These are phyloP conservation scores for Tigriopus californicus DNA, from an alignment of 2,888 invertebrate genomes.

Conservation along the genomic window DNA sequence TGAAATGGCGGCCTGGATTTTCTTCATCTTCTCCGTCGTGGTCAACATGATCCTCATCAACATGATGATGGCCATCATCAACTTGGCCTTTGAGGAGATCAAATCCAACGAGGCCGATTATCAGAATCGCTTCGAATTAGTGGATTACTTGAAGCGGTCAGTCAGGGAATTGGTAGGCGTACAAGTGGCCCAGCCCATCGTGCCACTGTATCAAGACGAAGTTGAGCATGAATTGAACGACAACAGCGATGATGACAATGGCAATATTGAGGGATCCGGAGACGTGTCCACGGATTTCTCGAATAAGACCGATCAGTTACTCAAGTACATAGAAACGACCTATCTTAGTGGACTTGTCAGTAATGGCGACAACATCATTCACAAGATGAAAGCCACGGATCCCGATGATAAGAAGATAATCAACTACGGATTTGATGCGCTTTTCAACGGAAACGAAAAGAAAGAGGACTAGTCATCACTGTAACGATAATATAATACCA, in stretches of 20 bases:
- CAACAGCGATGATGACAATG: not conserved
- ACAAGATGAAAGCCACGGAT: not conserved
- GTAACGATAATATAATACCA: too few species aligned
- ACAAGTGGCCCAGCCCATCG: not conserved
- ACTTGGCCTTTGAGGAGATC: slow-evolving; percentile 14
- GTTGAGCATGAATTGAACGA: not conserved
- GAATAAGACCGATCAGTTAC: not conserved
- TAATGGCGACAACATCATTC: not conserved
- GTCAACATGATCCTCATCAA: slow-evolving; percentile 16
- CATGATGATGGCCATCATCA: slow-evolving; percentile 16
- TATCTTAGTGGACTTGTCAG: not conserved
- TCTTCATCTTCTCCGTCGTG: slow-evolving; percentile 14
- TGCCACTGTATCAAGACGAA: not conserved
- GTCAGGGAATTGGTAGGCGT: slow-evolving; percentile 2
- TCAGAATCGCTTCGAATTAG: slow-evolving; percentile 9
- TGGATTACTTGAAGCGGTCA: slow-evolving; percentile 6
- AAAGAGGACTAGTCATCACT: too few species aligned
- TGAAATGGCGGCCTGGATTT: slow-evolving; percentile 15
- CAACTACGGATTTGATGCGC: not conserved
- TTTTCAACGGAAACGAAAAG: not conserved
- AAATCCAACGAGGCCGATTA: slow-evolving; percentile 1
- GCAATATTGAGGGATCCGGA: not conserved
- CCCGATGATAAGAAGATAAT: not conserved
- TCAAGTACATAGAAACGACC: not conserved
- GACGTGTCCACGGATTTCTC: not conserved